Base-by-base conservation (phyloP, 1,140 invertebrate species). In the Diachasma alloeum region DNA sequence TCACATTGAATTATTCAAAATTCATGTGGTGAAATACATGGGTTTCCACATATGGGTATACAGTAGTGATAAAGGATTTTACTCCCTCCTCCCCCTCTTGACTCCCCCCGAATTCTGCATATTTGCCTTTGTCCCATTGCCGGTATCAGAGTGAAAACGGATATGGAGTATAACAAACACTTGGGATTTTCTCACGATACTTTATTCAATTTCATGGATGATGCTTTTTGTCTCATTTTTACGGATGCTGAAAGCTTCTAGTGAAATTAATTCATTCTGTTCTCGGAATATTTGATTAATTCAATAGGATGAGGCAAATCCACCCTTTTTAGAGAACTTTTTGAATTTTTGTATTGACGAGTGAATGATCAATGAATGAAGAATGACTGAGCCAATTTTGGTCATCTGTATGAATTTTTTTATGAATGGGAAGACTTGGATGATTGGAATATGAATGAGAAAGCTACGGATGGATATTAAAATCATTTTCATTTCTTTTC, bases 1-100 rank as follows among this genome's bases (percentile, higher is more conserved):
- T 48, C 56, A 74, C 66, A 74, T 74, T 67, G 72, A 74, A 74
- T 74, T 46, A 74, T 67, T 67, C 59, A 44, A n/a, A 67, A 72
- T 72, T 68, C 37, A 36, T 44, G 37, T 67, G 39, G 63, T 74
- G 59, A 22, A 42, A n/a, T 24, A 36, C 48, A 42, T 11, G 10
- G 39, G 9, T 42, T 69, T 39, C 8, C 67, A 22, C 17, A 42
- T 42, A 11, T 42, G 39, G 3, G 9, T 11, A 42, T 9, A 13
- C 3, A 42, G 39, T 42, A 42, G 39, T 42, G 39, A 42, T 42
- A 42, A 42, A 22, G 48, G 48, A 56, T 22, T 56, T 56, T 56
- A 4, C 24, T 15, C 56, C 37, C 71, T 59, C 39, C 37, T 37
- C n/a, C 22, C 53, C 44, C 36, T 53, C 37, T 15, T 4, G 4